Conservation (phyloP, 35 echinoderm and acorn worm species). For the Lytechinus variegatus region DNA sequence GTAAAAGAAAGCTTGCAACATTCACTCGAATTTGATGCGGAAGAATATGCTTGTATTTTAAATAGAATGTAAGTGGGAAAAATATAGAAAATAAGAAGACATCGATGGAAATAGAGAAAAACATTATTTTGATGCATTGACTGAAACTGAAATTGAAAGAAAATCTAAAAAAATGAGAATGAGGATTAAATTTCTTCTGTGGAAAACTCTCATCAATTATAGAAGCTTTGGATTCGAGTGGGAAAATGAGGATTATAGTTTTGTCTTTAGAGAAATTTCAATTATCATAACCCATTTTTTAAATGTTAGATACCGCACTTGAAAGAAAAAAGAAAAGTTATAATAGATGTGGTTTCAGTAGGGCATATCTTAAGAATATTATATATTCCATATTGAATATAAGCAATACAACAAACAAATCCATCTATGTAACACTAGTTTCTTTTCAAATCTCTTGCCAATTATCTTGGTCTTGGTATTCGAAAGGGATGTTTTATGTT, state of each 20-base stretch:
- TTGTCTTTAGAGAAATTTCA: neutral
- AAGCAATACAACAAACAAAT: too few species aligned
- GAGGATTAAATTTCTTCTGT: neutral
- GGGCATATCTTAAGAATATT: too few species aligned
- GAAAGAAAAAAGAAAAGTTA: neutral
- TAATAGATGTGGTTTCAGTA: too few species aligned
- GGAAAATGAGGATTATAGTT: neutral
- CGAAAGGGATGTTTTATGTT: neutral
- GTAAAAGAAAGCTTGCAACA: neutral
- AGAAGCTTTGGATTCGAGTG: neutral
- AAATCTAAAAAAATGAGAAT: too few species aligned
- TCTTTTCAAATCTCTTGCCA: too few species aligned
- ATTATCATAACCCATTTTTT: neutral
- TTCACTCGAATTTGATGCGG: neutral
- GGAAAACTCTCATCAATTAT: too few species aligned
- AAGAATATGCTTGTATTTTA: neutral
- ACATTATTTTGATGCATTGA: neutral
- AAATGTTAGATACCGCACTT: neutral
- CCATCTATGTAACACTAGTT: too few species aligned
- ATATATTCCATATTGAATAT: too few species aligned
- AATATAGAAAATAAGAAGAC: neutral
- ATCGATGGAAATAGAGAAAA: neutral
- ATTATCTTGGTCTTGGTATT: too few species aligned
- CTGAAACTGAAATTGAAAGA: neutral
- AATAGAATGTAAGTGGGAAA: neutral